Base-by-base conservation (phyloP, 2,888 invertebrate species). In the Euzetes globulus region DNA sequence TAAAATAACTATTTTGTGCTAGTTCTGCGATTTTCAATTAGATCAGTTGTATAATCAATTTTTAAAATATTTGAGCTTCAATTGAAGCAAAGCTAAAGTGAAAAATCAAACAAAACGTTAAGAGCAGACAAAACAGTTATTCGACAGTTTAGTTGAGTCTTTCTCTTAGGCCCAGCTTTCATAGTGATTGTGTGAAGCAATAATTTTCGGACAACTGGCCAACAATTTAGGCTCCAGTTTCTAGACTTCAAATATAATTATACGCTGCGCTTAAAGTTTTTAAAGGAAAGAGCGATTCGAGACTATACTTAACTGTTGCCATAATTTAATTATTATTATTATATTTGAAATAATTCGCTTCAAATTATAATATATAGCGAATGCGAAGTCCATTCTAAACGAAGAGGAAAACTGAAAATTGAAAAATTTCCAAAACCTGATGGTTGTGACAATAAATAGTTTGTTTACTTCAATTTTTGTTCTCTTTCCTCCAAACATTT, bases 241-340 rank as follows among this genome's bases (percentile, higher is more conserved):
- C 47, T 37, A 68, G 70, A 45, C 70, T 45, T 70, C 70, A 70
- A 70, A 47, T 47, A 70, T 70, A 70, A 70, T 70, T 45, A 70
- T 70, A 70, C 17, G 45, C n/a, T 47, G 52, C 1, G 41, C 50
- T 50, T n/a, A 5, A 33, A 63, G 63, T 63, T 63, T 65, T 65
- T 65, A 37, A 29, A 60, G 63, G 63, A n/a, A 13, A 65, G n/a
- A 33, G 33, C 7, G 33, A 37, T 65, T 65, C 6, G 37, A 65
- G 9, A 41, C 70, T 70, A 70, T 70, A 70, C 47, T 70, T 70
- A 70, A 47, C 25, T 70, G 22, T 70, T 27, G 41, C 25, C 47
- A 70, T 70, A 70, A 70, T 45, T 70, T 70, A 70, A 70, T 70
- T 47, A 70, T 70, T 70, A 70, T 70, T 70, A 70, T 70, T 70